Evolutionary conservation across 2,113 vertebrate species (phyloP), one percentile per base, ranked within the genome.

Genomic region (Ondatra zibethicus): DNA sequence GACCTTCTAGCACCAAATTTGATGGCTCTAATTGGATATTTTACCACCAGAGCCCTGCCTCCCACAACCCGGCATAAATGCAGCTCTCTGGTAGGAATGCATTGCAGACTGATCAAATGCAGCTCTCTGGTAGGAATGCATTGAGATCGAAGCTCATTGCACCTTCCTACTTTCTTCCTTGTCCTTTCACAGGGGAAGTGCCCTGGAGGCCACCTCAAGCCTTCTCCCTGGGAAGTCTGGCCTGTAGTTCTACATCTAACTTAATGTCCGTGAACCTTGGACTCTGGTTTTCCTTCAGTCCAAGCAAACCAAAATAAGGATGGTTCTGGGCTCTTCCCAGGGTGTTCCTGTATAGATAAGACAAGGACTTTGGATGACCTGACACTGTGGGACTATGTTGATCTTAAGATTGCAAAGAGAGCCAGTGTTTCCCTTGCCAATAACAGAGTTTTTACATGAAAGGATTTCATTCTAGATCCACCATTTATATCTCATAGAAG

Each of bases 371-470:
- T 27, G 47, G 45, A 66, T 13, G 33, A 11, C 7, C 16, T 29
- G 21, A 42, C 65, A 72, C 11, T 10, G 31, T 33, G 61, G 8
- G 77, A 23, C 2, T 58, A 55, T 36, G 21, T 36, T 19, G 27
- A 17, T 39, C 19, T 58, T 58, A 61, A 39, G 19, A 68, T 47
- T 33, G 29, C 50, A 63, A 66, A 93, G 19, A 39, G 10, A 33
- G 19, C 85, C 66, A n/a, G 25, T 19, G 80, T 63, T 86, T 77
- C 78, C 14, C 13, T 92, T 76, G 21, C 78, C 31, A 31, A 89
- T 45, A 93, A 50, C 27, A 55, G n/a, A 33, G 78, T 66, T 16
- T 76, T 66, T 84, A 65, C 78, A 29, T 68, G 61, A 94, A 92
- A 86, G 2, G 3, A 70, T 61, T 63, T n/a, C 36, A 58, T 8